Evolutionary conservation across 64 coral and sea anemone genomes (phyloP).

Genomic region (Dendronephthya gigantea): DNA sequence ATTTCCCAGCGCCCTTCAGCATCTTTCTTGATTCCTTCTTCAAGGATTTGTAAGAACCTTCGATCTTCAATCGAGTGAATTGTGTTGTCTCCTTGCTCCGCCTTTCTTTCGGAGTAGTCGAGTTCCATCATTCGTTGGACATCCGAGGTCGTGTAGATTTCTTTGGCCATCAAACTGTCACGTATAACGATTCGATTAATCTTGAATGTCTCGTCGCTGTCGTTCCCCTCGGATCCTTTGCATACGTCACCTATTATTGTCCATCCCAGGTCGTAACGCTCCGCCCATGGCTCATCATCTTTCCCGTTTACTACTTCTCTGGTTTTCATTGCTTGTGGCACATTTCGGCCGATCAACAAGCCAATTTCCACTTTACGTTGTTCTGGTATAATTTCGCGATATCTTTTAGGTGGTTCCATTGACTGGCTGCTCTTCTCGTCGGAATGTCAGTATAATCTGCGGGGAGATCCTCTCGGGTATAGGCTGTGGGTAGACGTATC

Average conservation of each 20-base stretch:
- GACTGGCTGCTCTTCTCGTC: neutral
- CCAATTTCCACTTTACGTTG: neutral
- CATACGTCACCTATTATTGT: neutral
- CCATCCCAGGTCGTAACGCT: neutral
- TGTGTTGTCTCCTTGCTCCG: neutral
- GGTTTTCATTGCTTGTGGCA: constrained; percentile 1
- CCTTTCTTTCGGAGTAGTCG: neutral
- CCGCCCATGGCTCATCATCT: constrained; percentile 26
- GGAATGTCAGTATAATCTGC: constrained; percentile 2
- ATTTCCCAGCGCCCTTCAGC: neutral
- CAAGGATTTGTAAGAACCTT: neutral
- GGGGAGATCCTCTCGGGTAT: neutral
- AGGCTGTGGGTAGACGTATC: neutral
- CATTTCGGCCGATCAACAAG: constrained; percentile 15
- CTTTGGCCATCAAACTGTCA: neutral
- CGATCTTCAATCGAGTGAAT: neutral
- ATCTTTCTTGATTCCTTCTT: neutral
- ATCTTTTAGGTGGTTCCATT: neutral
- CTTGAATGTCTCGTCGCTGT: neutral
- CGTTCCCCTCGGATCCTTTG: neutral
- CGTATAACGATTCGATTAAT: no score
- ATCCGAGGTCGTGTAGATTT: neutral
- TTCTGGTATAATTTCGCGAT: constrained; percentile 14
- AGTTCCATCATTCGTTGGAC: neutral
- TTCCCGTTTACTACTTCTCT: neutral